phyloP scores from a whole-genome alignment of 2,888 invertebrate species.

The Melieria omissa region DNA sequence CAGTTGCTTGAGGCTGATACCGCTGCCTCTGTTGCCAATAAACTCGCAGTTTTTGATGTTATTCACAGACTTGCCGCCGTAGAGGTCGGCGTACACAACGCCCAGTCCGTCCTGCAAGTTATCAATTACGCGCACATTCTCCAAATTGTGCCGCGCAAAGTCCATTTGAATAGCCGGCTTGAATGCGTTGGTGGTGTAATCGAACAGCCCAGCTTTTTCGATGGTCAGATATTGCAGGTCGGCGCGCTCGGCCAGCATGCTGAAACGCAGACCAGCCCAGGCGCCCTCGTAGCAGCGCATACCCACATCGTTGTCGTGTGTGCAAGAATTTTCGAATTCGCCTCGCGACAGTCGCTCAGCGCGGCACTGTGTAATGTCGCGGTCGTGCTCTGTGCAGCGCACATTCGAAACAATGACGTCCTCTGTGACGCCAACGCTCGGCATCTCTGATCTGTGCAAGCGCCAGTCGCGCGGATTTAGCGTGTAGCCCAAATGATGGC shows the following conservation, averaged over 20 bases:
- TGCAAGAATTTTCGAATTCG: conserved; percentile 90
- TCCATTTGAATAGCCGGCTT: conserved; percentile 92
- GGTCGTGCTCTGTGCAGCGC: conserved; percentile 89
- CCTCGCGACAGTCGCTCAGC: conserved; percentile 73
- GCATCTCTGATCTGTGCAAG: conserved; percentile 84
- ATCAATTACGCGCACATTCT: conserved; percentile 82
- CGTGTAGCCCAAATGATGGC: conserved; percentile 93
- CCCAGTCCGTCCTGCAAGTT: conserved; percentile 95
- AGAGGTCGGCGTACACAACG: conserved; percentile 93
- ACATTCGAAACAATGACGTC: conserved; percentile 87
- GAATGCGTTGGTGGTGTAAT: conserved; percentile 88
- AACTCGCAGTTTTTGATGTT: conserved; percentile 87
- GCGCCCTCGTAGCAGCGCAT: conserved; percentile 89
- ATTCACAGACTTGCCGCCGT: conserved; percentile 84
- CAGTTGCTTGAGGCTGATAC: conserved; percentile 88
- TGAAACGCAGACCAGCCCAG: conserved; percentile 94
- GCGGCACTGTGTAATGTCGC: conserved; percentile 88
- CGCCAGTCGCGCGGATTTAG: conserved; percentile 94
- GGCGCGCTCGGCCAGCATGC: conserved; percentile 86
- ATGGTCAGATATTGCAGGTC: conserved; percentile 89
- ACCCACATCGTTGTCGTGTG: conserved; percentile 88
- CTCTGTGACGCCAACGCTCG: conserved; percentile 80
- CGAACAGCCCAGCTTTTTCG: conserved; percentile 92
- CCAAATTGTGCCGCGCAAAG: conserved; percentile 83
- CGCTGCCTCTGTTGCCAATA: conserved; percentile 85